phyloP scores from a whole-genome alignment of 2,797 vertebrate species.

The Scomberomorus guttatus region DNA sequence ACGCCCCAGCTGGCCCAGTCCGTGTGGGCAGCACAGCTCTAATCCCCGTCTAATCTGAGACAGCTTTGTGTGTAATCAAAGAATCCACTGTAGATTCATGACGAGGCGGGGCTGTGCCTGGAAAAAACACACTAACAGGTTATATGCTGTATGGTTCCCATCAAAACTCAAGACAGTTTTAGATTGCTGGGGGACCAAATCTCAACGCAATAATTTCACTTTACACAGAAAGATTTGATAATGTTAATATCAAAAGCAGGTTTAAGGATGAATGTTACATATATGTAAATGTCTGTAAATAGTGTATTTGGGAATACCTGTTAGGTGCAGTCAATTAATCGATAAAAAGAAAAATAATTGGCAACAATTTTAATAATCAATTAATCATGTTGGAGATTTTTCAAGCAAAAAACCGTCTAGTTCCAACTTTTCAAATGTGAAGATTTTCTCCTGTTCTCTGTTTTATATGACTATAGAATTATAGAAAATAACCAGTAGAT shows the following conservation, averaged over 20 bases:
- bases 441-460: no score
- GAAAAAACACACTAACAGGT: not conserved
- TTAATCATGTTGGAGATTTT: no score
- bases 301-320: not conserved
- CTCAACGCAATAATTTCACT: no score
- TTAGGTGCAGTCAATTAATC: not conserved
- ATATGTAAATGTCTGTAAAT: not conserved
- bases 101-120: slow-evolving; percentile 8
- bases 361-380: no score
- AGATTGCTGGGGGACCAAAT: not conserved
- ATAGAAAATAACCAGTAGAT: no score
- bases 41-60: slow-evolving; percentile 69
- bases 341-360: no score
- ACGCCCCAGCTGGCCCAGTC: slow-evolving; percentile 35
- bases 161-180: not conserved
- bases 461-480: no score
- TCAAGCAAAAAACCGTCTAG: no score
- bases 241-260: not conserved
- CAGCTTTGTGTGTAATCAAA: slow-evolving; percentile 65
- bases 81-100: slow-evolving; percentile 59
- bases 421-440: no score
- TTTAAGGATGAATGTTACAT: not conserved
- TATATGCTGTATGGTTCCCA: not conserved
- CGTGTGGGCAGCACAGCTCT: slow-evolving; percentile 56
- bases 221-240: no score